Base-by-base conservation (phyloP, 1,140 invertebrate species). In the Magallana gigas region DNA sequence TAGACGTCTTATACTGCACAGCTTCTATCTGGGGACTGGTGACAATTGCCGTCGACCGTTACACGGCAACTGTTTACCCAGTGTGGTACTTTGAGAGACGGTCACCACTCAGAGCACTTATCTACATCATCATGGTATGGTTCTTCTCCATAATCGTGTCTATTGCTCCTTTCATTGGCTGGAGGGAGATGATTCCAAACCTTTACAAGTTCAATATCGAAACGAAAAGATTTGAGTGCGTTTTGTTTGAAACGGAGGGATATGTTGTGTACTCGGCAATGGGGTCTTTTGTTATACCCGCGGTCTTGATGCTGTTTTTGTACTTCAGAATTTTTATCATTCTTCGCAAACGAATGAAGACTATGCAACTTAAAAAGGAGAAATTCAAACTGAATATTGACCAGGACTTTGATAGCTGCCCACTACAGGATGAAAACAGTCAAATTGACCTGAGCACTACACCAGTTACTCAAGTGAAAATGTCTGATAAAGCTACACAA, bases 221-320 rank as follows among this genome's bases (percentile, higher is more conserved):
- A 8, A 91, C 92, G 36, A 91, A 92, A 48, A 91, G 91, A 11
- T 92, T 94, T 80, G 88, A 94, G 23, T 95, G 95, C 89, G 90
- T 94, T 23, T 90, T 95, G 57, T 95, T 95, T 90, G 88, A 92
- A 64, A 92, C 91, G 12, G 96, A 97, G 84, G 97, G 97, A 29
- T 99, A 99, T 95, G 99, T 99, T 91, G 95, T 99, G 82, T 99
- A 98, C 95, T 98, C 98, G 6, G 98, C 98, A 1, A 96, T 98
- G 36, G 98, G 98, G 9, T 98, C 98, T 83, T 99, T 99, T 96
- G 98, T 98, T 94, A 97, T 99, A 91, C 98, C 98, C 12, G 98
- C 98, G 97, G 96, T 98, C 90, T 97, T 99, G 59, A 99, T 99
- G 97, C 95, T 99, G 83, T 98, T 99, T 96, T 98, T 99, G 95